Percentiles rank a stretch among this genome's conserved stretches.
phyloP scores from a whole-genome alignment of 2,888 invertebrate species.

The Trypoxylon attenuatum region DNA sequence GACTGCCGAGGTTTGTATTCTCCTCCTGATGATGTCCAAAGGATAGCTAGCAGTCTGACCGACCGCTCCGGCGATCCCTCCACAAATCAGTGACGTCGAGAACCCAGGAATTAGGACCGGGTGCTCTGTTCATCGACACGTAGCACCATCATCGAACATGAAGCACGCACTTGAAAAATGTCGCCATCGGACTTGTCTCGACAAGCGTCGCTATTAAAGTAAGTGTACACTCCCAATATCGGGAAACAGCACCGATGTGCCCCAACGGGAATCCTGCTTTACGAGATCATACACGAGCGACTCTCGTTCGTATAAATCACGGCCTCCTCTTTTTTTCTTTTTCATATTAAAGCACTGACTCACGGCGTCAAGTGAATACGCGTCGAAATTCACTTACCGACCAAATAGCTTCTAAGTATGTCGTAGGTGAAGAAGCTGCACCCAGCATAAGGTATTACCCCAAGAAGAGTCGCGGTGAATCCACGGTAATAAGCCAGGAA shows the following conservation, averaged over 20 bases:
- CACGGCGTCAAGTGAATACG: constrained; percentile 27
- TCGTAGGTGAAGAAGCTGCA: constrained; percentile 98
- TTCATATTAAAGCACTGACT: constrained; percentile 40
- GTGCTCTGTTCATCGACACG: constrained; percentile 62
- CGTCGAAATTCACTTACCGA: constrained; percentile 77
- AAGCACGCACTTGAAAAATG: constrained; percentile 60
- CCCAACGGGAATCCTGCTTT: constrained; percentile 50
- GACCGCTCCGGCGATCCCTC: constrained; percentile 93
- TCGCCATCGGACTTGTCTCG: constrained; percentile 48
- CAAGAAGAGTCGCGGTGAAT: constrained; percentile 91
- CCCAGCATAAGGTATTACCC: constrained; percentile 97
- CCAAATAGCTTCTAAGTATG: constrained; percentile 88
- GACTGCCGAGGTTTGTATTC: constrained; percentile 81
- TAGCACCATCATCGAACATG: constrained; percentile 64
- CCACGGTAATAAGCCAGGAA: constrained; percentile 87
- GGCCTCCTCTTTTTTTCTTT: constrained; percentile 33
- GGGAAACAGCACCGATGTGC: constrained; percentile 55
- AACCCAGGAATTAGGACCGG: constrained; percentile 66
- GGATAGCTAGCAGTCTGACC: constrained; percentile 98
- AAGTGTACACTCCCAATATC: constrained; percentile 55
- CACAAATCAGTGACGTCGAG: constrained; percentile 83
- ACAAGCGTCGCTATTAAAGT: constrained; percentile 59
- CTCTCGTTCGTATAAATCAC: constrained; percentile 52
- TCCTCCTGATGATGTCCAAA: constrained; percentile 90
- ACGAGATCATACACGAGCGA: constrained; percentile 54